A percentile compares a stretch with the other conserved stretches of the same genome.
These are phyloP conservation scores for Drosophila rubida DNA, from an alignment of 2,888 invertebrate genomes.

Conservation along the genomic window DNA sequence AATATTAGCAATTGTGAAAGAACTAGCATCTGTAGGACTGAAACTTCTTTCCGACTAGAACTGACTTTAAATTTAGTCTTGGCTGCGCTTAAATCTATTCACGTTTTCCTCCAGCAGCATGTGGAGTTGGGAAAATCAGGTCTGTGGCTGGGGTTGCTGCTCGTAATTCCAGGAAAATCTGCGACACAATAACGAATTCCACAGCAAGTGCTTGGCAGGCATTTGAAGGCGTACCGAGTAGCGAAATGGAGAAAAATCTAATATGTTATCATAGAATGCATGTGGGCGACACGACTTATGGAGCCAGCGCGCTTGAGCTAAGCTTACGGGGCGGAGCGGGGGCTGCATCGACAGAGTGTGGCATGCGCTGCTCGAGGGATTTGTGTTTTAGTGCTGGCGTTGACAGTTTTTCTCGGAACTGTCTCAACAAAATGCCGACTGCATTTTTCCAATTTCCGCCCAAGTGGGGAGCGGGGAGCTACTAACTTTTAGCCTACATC, in stretches of 20 bases:
- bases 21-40: no score
- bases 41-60: no score
- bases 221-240: not conserved
- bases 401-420: conserved; percentile 56
- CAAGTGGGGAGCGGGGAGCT: not conserved
- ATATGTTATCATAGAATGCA: conserved; percentile 14
- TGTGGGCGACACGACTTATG: conserved; percentile 5
- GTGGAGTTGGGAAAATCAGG: not conserved
- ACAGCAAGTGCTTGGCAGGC: not conserved
- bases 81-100: no score
- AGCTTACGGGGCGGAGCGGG: not conserved
- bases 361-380: conserved; percentile 6
- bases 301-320: no score
- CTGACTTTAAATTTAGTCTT: no score
- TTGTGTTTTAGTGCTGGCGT: conserved; percentile 58
- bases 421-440: conserved; percentile 44
- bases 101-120: not conserved
- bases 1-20: no score
- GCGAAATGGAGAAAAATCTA: not conserved
- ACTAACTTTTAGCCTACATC: not conserved
- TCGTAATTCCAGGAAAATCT: conserved; percentile 6
- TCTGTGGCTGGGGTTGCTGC: not conserved
- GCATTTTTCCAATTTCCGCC: conserved; percentile 44
- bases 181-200: conserved; percentile 9
- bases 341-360: not conserved